Base-by-base conservation (phyloP, 2,113 vertebrate species). In the Pseudonaja textilis region DNA sequence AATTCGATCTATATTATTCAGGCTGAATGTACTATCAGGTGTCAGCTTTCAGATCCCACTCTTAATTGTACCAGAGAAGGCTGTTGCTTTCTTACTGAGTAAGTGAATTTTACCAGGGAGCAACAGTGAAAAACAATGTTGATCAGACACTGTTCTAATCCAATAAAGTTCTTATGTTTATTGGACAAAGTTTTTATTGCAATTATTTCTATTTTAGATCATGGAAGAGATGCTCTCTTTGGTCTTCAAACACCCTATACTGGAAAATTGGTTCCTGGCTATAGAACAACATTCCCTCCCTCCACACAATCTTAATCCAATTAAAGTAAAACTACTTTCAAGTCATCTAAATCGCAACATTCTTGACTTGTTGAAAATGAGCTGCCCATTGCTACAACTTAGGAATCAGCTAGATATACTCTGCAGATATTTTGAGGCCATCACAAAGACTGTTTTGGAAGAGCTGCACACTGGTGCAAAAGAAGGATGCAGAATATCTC, bases 191-290 rank as follows among this genome's bases (percentile, higher is more conserved):
- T 1, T 88, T 92, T 93, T 86, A 42, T 64, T 90, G 56, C 12
- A 93, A 81, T 94, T 91, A 1, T 96, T 90, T 95, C 34, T 2
- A 2, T 74, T 97, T 14, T 94, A 99, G 99, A 96, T 96, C 0
- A 90, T 98, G 47, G 95, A 98, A 94, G 97, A 97, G 23, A 90
- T 96, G 6, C 96, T 99, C 0, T 14, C 69, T 74, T 95, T 98
- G 90, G 87, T 99, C 97, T 98, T 99, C 94, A 98, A 97, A 61
- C 98, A 99, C 87, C 98, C 99, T 1, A 98, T 96, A 0, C 52
- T 99, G 96, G 97, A 98, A 95, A 98, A 97, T 96, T 99, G 99
- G 99, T 99, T 98, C 95, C 97, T 99, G 96, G 98, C 99, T 90
- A 90, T 98, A 97, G 98, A 99, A 85, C 96, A 95, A 57, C 96